These are phyloP conservation scores for Neolamprologus ventralis DNA, from an alignment of 2,113 vertebrate species.

Conservation along the genomic window DNA sequence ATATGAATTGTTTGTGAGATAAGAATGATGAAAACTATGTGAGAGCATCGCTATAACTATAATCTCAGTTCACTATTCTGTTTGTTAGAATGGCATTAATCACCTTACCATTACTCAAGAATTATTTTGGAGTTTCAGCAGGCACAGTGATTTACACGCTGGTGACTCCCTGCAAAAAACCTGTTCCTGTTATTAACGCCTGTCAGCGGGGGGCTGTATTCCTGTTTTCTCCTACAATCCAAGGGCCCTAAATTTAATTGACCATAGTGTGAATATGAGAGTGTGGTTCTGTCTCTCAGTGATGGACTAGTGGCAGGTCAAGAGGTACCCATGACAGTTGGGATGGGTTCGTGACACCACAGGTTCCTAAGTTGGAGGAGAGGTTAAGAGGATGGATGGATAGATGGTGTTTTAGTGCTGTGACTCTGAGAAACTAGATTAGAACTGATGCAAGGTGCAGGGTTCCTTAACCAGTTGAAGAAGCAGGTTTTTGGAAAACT, in stretches of 20 bases:
- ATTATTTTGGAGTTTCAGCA: neutral
- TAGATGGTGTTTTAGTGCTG: neutral
- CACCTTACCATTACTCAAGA: neutral
- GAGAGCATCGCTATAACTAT: neutral
- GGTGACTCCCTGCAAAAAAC: neutral
- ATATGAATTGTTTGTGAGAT: neutral
- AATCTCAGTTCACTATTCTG: neutral
- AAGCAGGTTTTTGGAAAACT: neutral
- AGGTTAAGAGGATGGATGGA: neutral
- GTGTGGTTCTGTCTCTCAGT: neutral
- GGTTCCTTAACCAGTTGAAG: neutral
- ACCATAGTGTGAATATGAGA: neutral
- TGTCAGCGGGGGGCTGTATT: neutral
- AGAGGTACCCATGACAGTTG: neutral
- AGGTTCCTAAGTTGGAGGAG: neutral
- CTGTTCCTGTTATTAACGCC: neutral
- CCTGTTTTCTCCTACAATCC: rapidly evolving
- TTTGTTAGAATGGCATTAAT: neutral
- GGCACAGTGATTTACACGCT: neutral
- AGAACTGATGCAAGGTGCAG: neutral
- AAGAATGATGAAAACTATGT: neutral
- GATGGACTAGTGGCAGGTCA: neutral
- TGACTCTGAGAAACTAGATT: neutral
- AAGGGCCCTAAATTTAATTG: neutral
- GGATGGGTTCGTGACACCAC: neutral